phyloP scores from a whole-genome alignment of 2,888 invertebrate species.

The Mylabris sibirica region DNA sequence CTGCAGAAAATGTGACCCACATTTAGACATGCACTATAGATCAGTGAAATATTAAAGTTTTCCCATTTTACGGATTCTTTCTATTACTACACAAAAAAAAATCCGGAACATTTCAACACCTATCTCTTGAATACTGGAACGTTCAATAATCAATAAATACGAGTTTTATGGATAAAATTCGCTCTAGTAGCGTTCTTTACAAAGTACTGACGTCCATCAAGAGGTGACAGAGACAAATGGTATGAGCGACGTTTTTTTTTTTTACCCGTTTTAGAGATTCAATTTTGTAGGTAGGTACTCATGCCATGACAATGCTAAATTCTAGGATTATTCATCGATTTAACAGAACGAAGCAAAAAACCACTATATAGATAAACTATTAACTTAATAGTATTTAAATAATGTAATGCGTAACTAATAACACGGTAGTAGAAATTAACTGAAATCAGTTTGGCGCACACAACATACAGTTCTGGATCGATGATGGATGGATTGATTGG shows the following conservation, averaged over 20 bases:
- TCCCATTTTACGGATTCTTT: background rate
- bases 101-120: background rate
- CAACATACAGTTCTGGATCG: too few relatives aligned
- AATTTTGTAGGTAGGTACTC: background rate
- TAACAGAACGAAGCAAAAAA: too few relatives aligned
- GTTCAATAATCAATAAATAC: background rate
- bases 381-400: too few relatives aligned
- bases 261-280: background rate
- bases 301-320: background rate
- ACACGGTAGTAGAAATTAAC: too few relatives aligned
- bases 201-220: background rate
- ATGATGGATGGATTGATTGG: too few relatives aligned
- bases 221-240: conserved; percentile 1
- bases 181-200: background rate
- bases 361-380: too few relatives aligned
- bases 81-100: background rate
- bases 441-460: too few relatives aligned
- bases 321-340: background rate
- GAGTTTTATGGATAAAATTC: background rate
- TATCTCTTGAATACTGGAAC: background rate
- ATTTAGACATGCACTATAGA: background rate
- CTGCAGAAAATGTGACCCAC: background rate
- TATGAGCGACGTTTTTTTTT: background rate
- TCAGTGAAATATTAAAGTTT: background rate
- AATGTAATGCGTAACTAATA: too few relatives aligned